Percentiles rank a stretch among this genome's conserved stretches.
Conservation (phyloP, 2,888 invertebrate species). For the Saturnia japonica region DNA sequence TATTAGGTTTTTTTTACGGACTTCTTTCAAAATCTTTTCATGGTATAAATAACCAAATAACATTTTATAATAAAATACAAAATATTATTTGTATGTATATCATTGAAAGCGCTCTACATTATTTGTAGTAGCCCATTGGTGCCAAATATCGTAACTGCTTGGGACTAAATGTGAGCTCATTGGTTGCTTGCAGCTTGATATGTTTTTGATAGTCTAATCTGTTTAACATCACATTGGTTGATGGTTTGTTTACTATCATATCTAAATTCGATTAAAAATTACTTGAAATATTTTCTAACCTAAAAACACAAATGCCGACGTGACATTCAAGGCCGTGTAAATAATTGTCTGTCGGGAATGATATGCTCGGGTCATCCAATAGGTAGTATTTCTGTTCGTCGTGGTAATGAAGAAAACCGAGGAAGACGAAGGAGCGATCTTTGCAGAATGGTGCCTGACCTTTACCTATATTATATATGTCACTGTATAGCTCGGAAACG, state of each 20-base stretch:
- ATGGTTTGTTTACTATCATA: background rate
- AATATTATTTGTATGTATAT: no score
- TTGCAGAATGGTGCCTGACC: slow-evolving; percentile 70
- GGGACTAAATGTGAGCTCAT: no score
- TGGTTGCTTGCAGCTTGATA: no score
- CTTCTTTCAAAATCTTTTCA: no score
- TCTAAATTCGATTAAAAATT: background rate
- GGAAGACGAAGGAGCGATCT: slow-evolving; percentile 68
- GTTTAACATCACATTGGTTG: no score
- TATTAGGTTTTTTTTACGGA: no score
- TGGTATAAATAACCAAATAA: no score
- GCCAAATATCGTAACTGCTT: no score
- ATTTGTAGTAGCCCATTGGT: no score
- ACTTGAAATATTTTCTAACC: slow-evolving; percentile 43
- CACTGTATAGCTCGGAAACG: slow-evolving; percentile 70
- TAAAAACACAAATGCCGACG: slow-evolving; percentile 66
- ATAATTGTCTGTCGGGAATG: slow-evolving; percentile 72
- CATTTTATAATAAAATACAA: no score
- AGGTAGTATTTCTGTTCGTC: slow-evolving; percentile 71
- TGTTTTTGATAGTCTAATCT: no score
- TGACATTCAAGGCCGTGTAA: slow-evolving; percentile 73
- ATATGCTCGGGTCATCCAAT: slow-evolving; percentile 68
- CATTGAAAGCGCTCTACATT: no score
- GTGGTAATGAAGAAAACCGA: slow-evolving; percentile 70
- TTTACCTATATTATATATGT: slow-evolving; percentile 70